Percentiles rank a stretch among this genome's conserved stretches.
These are phyloP conservation scores for Alitta virens DNA, from an alignment of 2,888 invertebrate species.

Conservation along the genomic window DNA sequence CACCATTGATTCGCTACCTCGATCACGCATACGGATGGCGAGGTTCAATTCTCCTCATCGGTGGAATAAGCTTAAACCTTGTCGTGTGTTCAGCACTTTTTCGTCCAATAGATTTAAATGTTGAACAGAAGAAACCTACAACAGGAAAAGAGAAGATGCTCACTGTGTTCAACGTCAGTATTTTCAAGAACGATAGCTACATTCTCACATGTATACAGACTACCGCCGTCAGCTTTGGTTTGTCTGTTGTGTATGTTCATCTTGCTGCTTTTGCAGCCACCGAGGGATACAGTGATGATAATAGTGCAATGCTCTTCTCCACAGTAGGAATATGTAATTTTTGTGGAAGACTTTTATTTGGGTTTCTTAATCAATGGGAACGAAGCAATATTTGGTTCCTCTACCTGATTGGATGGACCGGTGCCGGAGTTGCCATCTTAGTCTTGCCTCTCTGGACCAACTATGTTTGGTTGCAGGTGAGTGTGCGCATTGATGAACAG, in stretches of 20 bases:
- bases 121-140: background rate
- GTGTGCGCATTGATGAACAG: too few relatives aligned
- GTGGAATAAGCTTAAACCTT: constrained; percentile 34
- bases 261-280: constrained; percentile 31
- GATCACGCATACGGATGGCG: constrained; percentile 35
- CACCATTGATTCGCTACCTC: constrained; percentile 33
- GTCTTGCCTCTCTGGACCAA: constrained; percentile 22
- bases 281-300: constrained; percentile 28
- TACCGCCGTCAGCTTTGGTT: constrained; percentile 34
- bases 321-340: constrained; percentile 36
- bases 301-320: constrained; percentile 34
- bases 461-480: too few relatives aligned
- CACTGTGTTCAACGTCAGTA: background rate
- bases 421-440: constrained; percentile 31
- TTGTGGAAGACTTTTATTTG: constrained; percentile 33
- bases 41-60: constrained; percentile 35
- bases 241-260: constrained; percentile 37
- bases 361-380: constrained; percentile 27
- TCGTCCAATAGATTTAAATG: constrained; percentile 22
- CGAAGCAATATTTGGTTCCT: constrained; percentile 24
- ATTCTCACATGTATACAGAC: constrained; percentile 30
- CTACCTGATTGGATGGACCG: constrained; percentile 28
- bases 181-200: constrained; percentile 22
- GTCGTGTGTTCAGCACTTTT: constrained; percentile 33
- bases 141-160: background rate